Evolutionary conservation across 1,140 invertebrate genomes (phyloP), one percentile per base, ranked within the genome.

Genomic region (Chelonus insularis): DNA sequence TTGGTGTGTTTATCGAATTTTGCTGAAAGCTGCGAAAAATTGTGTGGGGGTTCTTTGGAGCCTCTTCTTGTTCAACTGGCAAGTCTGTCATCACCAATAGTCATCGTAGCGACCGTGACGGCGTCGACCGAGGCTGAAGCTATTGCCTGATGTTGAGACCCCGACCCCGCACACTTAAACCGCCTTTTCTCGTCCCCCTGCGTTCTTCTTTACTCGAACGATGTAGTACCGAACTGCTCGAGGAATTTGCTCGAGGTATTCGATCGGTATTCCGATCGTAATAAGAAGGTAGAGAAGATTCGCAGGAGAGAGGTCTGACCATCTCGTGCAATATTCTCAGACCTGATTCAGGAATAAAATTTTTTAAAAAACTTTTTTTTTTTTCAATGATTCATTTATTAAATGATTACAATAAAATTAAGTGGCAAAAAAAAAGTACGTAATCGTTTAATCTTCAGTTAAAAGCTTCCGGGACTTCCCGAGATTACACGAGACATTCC

Each of bases 221-320:
- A 25, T 45, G 54, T 41, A 50, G 32, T 50, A 50, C 25, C 25
- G 56, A 25, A 48, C 45, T 59, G 14, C 47, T 34, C 36, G 48
- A 60, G 62, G 62, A 63, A 63, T 63, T 63, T 23, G 55, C 61
- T 57, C 34, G 55, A 63, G 61, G 61, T 57, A 63, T 63, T 63
- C 29, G 50, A 63, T 63, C 48, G 62, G 62, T 58, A 64, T 64
- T 50, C 34, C 57, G 57, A 56, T 56, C 43, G 57, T 59, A 54
- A 63, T 55, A 47, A 7, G 20, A 37, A 54, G 18, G 39, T 12
- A 41, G 43, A 14, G 43, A n/a, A 34, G 8, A 48, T 48, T 45
- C n/a, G n/a, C 56, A 21, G 25, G 1, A 12, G 41, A 14, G 18
- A 21, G 21, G 5, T 23, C 20, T 25, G 21, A 29, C 25, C 3